Conservation (phyloP, 2,888 invertebrate species). For the Ormyrus thymus region DNA sequence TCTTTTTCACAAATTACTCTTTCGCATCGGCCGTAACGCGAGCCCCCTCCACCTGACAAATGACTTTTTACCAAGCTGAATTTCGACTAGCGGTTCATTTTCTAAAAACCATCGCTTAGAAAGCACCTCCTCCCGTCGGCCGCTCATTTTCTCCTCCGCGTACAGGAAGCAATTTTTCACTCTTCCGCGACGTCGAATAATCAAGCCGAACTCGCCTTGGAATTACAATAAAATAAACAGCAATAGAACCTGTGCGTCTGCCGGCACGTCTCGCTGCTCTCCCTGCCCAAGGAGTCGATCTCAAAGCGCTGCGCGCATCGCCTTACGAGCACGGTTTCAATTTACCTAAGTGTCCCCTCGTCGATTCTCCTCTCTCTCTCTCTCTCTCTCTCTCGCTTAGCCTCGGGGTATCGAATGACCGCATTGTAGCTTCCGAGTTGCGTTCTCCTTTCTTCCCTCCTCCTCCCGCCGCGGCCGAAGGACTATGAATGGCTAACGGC, state of each 20-base stretch:
- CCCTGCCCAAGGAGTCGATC: slow-evolving; percentile 40
- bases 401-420: slow-evolving; percentile 47
- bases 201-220: too few relatives aligned
- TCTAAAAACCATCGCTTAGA: too few relatives aligned
- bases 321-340: slow-evolving; percentile 61
- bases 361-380: slow-evolving; percentile 19
- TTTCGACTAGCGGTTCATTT: too few relatives aligned
- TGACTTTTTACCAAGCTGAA: too few relatives aligned
- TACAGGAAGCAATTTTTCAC: too few relatives aligned
- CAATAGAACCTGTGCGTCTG: slow-evolving; percentile 4
- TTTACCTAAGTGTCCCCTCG: slow-evolving; percentile 60
- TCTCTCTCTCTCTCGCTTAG: slow-evolving; percentile 30
- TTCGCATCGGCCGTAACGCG: too few relatives aligned
- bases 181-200: too few relatives aligned
- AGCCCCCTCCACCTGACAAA: too few relatives aligned
- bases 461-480: neutral
- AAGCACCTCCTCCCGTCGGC: too few relatives aligned
- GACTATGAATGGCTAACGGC: slow-evolving; percentile 29
- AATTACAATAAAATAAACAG: too few relatives aligned
- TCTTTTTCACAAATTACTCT: too few relatives aligned
- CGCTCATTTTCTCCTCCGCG: too few relatives aligned
- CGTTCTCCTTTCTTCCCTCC: slow-evolving; percentile 1
- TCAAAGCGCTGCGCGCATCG: slow-evolving; percentile 55
- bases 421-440: slow-evolving; percentile 46
- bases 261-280: neutral